These are phyloP conservation scores for Eristalis pertinax DNA, from an alignment of 2,888 invertebrate species.

Conservation along the genomic window DNA sequence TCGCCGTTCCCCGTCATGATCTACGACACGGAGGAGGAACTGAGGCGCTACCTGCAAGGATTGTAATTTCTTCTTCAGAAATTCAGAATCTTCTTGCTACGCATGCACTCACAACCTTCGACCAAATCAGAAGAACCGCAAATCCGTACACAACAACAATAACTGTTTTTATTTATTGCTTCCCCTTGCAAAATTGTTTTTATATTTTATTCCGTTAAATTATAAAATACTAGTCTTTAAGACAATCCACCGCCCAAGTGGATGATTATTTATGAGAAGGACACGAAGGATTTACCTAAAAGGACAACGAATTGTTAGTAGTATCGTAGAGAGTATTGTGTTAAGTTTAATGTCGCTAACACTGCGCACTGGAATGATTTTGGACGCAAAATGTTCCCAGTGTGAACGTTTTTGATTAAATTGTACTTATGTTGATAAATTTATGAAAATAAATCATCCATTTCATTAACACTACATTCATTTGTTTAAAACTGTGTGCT, in stretches of 20 bases:
- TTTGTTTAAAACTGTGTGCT: not conserved
- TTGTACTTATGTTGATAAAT: constrained; percentile 56
- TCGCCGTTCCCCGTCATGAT: constrained; percentile 99
- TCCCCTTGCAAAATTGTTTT: constrained; percentile 59
- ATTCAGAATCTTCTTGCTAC: constrained; percentile 6
- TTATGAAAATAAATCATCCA: constrained; percentile 57
- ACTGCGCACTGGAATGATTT: constrained; percentile 54
- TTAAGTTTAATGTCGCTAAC: constrained; percentile 41
- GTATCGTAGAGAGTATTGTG: constrained; percentile 35
- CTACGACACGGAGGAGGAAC: constrained; percentile 98
- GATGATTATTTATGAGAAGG: constrained; percentile 41
- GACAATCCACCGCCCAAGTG: constrained; percentile 22
- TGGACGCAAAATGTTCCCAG: constrained; percentile 50
- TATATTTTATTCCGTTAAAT: constrained; percentile 59
- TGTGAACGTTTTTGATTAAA: constrained; percentile 22
- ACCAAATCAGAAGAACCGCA: constrained; percentile 7
- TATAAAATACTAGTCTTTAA: constrained; percentile 53
- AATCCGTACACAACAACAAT: not conserved
- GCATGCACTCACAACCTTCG: constrained; percentile 10
- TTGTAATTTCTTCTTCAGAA: constrained; percentile 53
- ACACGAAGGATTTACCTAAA: not conserved
- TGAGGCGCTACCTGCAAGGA: constrained; percentile 86
- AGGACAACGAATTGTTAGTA: constrained; percentile 59
- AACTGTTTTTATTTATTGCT: constrained; percentile 64
- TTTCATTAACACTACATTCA: constrained; percentile 39